A percentile compares a stretch with the other conserved stretches of the same genome.
These are phyloP conservation scores for Scytalopus superciliaris DNA, from an alignment of 2,113 vertebrate species.

Conservation along the genomic window DNA sequence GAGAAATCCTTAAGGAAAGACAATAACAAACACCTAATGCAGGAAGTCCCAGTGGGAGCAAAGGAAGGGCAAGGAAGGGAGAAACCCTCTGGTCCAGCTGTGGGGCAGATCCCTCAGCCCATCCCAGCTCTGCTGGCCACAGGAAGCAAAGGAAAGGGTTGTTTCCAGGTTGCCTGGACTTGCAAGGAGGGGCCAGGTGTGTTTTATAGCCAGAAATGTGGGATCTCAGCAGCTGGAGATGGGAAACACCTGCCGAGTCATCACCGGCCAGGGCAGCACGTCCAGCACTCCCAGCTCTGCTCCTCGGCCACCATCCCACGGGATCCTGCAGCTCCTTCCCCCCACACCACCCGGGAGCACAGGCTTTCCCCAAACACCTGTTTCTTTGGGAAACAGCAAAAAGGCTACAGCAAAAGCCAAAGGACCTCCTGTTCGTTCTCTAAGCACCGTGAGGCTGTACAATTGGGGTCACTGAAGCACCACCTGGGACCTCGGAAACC, in stretches of 20 bases:
- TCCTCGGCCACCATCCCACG: fast-evolving
- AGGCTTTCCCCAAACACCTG: neutral
- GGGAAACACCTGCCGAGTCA: neutral
- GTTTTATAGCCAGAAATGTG: neutral
- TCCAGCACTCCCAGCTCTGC: no score
- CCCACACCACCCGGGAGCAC: neutral
- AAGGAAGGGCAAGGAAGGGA: neutral
- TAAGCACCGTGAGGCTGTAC: fast-evolving
- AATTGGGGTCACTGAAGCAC: neutral
- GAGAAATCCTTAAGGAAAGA: neutral
- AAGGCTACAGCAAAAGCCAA: neutral
- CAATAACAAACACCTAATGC: neutral
- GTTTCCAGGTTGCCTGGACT: neutral
- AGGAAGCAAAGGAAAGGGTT: neutral
- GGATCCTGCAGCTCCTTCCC: neutral
- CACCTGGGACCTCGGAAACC: neutral
- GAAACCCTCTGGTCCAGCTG: neutral
- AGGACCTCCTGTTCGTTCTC: neutral
- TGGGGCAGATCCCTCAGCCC: neutral
- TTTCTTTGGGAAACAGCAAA: neutral
- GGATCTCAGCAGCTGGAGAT: neutral
- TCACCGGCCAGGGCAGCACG: fast-evolving
- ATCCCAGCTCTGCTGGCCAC: neutral
- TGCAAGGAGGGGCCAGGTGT: fast-evolving
- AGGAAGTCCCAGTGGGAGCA: neutral